phyloP scores from a whole-genome alignment of 2,113 vertebrate species.

The Malurus cyaneus region DNA sequence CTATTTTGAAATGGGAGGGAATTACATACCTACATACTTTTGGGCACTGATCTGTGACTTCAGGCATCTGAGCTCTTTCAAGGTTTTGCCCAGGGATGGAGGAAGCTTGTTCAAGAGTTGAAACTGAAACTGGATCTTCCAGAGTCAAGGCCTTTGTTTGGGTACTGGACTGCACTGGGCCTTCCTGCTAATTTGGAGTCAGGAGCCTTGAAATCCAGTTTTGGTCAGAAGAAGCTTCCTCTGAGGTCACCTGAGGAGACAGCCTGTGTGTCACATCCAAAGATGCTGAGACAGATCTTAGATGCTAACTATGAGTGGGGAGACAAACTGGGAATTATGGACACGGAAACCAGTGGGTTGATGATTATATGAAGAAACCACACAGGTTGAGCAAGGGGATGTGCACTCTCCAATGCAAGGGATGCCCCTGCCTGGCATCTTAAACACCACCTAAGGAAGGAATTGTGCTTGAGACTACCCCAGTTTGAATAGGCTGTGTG shows the following conservation, averaged over 20 bases:
- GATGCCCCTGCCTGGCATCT: not conserved
- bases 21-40: not conserved
- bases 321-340: not conserved
- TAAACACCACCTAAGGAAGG: not conserved
- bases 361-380: not conserved
- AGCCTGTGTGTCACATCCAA: not conserved
- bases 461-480: not conserved
- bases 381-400: not conserved
- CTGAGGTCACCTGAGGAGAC: not conserved
- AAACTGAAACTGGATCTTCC: not conserved
- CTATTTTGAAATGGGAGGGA: not conserved
- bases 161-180: not conserved
- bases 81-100: not conserved
- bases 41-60: not conserved
- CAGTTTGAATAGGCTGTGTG: not conserved
- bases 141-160: not conserved
- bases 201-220: not conserved
- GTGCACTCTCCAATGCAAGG: not conserved
- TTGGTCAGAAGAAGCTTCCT: not conserved
- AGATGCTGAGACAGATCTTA: not conserved
- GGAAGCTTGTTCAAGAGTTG: not conserved
- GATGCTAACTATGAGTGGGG: not conserved
- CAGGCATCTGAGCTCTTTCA: not conserved
- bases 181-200: not conserved
- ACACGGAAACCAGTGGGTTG: not conserved